Percentiles rank a stretch among this genome's conserved stretches.
These are phyloP conservation scores for Brachyptera putata DNA, from an alignment of 2,888 invertebrate species.

Conservation along the genomic window DNA sequence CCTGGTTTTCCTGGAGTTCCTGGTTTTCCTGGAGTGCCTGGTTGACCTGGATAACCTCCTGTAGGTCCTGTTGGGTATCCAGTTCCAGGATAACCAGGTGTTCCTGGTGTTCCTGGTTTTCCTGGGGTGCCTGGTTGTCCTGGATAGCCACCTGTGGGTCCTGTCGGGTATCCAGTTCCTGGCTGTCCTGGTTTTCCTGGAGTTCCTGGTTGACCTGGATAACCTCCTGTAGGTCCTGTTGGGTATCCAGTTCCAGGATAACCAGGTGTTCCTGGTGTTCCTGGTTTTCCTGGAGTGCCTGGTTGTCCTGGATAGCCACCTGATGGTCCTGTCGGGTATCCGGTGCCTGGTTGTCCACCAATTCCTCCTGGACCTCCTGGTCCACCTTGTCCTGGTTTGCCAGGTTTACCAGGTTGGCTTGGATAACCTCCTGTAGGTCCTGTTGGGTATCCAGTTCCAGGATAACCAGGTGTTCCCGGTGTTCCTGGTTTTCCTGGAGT, in stretches of 20 bases:
- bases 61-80: conserved; percentile 24
- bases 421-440: conserved; percentile 30
- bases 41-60: conserved; percentile 23
- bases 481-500: conserved; percentile 42
- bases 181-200: conserved; percentile 41
- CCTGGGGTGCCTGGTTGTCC: conserved; percentile 38
- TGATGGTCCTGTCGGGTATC: conserved; percentile 11
- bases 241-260: conserved; percentile 16
- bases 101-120: conserved; percentile 33
- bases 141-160: conserved; percentile 35
- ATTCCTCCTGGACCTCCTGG: conserved; percentile 37
- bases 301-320: conserved; percentile 9
- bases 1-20: conserved; percentile 39
- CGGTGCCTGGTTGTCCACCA: conserved; percentile 30
- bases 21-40: conserved; percentile 43
- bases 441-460: conserved; percentile 7
- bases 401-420: conserved; percentile 33
- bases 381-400: conserved; percentile 34
- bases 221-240: conserved; percentile 25
- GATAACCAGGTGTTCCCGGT: conserved; percentile 38
- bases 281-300: conserved; percentile 40
- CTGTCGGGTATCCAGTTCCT: conserved; percentile 38
- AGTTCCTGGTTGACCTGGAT: conserved; percentile 37
- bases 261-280: conserved; percentile 30
- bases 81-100: conserved; percentile 20